phyloP scores from a whole-genome alignment of 2,888 invertebrate genomes.

The Ophioninae sp. region DNA sequence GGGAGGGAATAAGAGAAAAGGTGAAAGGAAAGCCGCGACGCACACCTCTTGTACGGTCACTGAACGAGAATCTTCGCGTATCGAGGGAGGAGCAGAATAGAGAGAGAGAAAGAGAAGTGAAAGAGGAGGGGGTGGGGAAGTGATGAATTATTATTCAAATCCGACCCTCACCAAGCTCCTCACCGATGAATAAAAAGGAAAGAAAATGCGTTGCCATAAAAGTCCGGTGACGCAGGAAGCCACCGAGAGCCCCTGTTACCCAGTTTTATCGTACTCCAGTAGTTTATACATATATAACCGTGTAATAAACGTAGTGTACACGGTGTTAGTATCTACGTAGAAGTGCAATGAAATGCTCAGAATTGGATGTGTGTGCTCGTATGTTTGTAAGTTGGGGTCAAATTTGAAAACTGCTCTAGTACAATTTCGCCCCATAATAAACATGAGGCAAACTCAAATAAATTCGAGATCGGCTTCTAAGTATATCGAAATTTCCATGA shows the following conservation, averaged over 20 bases:
- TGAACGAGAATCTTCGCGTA: constrained; percentile 35
- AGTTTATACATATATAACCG: not conserved
- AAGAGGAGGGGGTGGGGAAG: not conserved
- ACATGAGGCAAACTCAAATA: no score
- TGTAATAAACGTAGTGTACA: not conserved
- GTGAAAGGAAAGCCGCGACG: constrained; percentile 40
- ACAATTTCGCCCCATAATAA: no score
- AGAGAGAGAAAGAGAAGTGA: not conserved
- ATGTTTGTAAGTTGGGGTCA: not conserved
- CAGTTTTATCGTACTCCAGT: constrained; percentile 50
- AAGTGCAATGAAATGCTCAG: not conserved
- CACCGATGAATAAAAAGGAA: constrained; percentile 37
- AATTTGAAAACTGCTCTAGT: not conserved
- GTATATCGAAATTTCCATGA: no score
- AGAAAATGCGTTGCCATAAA: constrained; percentile 28
- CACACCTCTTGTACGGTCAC: constrained; percentile 42
- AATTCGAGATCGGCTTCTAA: no score
- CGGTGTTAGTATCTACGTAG: not conserved
- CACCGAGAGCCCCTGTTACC: constrained; percentile 49
- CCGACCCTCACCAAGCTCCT: constrained; percentile 16
- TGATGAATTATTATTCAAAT: constrained; percentile 60
- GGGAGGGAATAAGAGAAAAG: constrained; percentile 25
- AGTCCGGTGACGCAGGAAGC: constrained; percentile 43
- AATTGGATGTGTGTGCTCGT: not conserved
- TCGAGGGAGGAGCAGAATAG: constrained; percentile 20